Conservation (phyloP, 2,113 vertebrate genomes). For the Hyperopisus bebe region DNA sequence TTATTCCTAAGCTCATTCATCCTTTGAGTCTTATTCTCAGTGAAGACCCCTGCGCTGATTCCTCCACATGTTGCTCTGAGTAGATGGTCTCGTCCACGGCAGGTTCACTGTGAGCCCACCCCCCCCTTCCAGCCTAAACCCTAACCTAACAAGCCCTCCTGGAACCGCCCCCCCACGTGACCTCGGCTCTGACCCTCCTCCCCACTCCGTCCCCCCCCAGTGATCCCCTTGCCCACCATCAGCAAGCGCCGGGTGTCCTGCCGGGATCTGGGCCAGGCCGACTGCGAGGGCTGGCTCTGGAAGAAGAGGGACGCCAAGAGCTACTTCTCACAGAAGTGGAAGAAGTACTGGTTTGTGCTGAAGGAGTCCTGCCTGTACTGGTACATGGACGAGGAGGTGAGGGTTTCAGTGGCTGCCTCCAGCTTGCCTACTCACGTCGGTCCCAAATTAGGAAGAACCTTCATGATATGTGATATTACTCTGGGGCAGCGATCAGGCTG, state of each 20-base stretch:
- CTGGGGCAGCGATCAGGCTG: neutral
- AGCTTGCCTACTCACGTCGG: neutral
- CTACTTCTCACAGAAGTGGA: slow-evolving; percentile 93
- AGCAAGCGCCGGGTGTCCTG: slow-evolving; percentile 93
- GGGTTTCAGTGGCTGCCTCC: neutral
- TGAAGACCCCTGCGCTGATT: neutral
- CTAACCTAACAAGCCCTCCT: neutral
- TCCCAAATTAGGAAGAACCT: neutral
- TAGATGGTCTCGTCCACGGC: neutral
- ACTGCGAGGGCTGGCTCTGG: slow-evolving; percentile 98
- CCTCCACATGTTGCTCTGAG: neutral
- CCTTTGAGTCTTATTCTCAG: neutral
- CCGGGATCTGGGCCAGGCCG: slow-evolving; percentile 89
- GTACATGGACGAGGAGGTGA: slow-evolving; percentile 97
- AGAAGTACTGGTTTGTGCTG: slow-evolving; percentile 94
- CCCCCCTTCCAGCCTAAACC: neutral
- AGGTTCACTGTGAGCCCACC: neutral
- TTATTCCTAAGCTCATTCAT: neutral
- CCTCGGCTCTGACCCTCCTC: neutral
- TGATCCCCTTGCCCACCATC: slow-evolving; percentile 78
- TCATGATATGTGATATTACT: neutral
- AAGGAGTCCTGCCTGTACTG: slow-evolving; percentile 95
- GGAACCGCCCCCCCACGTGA: neutral
- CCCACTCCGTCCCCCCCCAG: slow-evolving; percentile 1
- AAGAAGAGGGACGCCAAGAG: slow-evolving; percentile 97